Conservation (phyloP, 2,888 invertebrate genomes). For the Latrodectus hesperus region DNA sequence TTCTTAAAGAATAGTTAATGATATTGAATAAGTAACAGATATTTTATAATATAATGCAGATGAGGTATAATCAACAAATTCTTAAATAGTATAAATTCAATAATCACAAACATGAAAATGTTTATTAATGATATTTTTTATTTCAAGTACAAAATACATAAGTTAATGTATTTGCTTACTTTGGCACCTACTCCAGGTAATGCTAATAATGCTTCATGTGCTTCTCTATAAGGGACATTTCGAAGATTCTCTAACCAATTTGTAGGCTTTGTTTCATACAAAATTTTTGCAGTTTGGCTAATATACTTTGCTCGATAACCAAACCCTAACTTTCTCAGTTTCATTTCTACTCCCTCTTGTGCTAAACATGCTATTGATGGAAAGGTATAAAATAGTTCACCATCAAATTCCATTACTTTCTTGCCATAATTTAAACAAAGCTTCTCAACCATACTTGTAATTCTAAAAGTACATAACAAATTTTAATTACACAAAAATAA, state of each 20-base stretch:
- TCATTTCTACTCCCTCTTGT: slow-evolving; percentile 80
- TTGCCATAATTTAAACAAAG: slow-evolving; percentile 87
- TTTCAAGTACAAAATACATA: not conserved
- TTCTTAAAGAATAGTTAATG: no score
- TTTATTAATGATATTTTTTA: not conserved
- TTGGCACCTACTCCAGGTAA: slow-evolving; percentile 95
- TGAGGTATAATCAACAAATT: not conserved
- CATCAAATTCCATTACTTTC: slow-evolving; percentile 82
- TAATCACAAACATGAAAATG: not conserved
- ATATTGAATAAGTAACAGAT: no score
- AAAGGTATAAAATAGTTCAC: slow-evolving; percentile 83
- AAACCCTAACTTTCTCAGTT: slow-evolving; percentile 80
- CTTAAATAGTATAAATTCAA: not conserved
- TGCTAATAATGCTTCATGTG: slow-evolving; percentile 83
- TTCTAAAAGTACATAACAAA: slow-evolving; percentile 78
- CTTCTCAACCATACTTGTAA: slow-evolving; percentile 92
- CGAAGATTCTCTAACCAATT: slow-evolving; percentile 84
- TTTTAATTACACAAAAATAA: no score
- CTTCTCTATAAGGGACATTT: slow-evolving; percentile 82
- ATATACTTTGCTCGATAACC: slow-evolving; percentile 89
- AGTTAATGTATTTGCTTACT: slow-evolving; percentile 76
- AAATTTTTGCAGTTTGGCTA: slow-evolving; percentile 82
- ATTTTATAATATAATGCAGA: no score
- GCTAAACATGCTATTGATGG: slow-evolving; percentile 83
- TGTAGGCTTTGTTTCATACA: slow-evolving; percentile 80